Base-by-base conservation (phyloP, 2,113 vertebrate genomes). In the Steatornis caripensis region DNA sequence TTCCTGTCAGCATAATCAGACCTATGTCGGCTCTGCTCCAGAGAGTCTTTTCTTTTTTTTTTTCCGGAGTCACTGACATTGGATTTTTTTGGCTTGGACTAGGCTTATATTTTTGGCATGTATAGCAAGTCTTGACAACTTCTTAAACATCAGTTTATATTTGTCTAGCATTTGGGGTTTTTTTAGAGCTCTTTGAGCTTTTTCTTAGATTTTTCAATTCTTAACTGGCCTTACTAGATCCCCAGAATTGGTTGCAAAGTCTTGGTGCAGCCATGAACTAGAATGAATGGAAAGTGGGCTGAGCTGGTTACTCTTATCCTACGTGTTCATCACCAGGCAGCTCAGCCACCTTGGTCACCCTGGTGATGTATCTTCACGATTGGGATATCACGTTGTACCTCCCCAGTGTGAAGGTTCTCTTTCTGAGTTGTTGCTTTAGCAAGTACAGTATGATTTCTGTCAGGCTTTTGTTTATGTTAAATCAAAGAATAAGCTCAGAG, bases 271-370 rank as follows among this genome's bases (percentile, higher is more conserved):
- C 9, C 26, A 36, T 18, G 15, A 64, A 24, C 6, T 32, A 8
- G 11, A 5, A 49, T 1, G 5, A 81, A 51, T 14, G 1, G 4
- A 70, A 81, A 81, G 19, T 1, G 1, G 2, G 71, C 41, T 43
- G 30, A 21, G 4, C 12, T 48, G 36, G 22, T 75, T 82, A 15
- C 10, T 91, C 18, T 70, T 64, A 54, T n/a, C 6, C 18, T 55
- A 18, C 6, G 1, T 48, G 4, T 14, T 27, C 0, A 0, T 36
- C 30, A 65, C 9, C 12, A 60, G 12, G 10, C 8, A 87, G 1
- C 39, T 58, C 7, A 58, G 17, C 13, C 30, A 54, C 6, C 11
- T 75, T 66, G 5, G 7, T 79, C 16, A 71, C 3, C 4, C 32
- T 75, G 3, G 5, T 53, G 12, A 4, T 76, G 6, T 54, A 21